Evolutionary conservation across 2,797 vertebrate species (phyloP).

Genomic region (Thaleichthys pacificus): DNA sequence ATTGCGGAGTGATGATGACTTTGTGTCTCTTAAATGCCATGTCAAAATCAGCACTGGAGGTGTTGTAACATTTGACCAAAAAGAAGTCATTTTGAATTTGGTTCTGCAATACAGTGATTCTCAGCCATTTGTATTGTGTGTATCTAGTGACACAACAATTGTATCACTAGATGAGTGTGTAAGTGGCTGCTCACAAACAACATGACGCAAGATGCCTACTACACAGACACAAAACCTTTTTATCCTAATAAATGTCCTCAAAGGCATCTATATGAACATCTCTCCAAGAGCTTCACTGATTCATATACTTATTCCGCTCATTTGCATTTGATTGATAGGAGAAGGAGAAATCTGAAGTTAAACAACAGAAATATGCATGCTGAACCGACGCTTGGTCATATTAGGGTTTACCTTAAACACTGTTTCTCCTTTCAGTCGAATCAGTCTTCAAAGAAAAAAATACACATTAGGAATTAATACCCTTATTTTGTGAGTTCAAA

Average conservation of each 20-base stretch:
- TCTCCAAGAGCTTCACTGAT: conserved; percentile 36
- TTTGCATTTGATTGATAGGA: conserved; percentile 41
- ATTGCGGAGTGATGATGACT: no score
- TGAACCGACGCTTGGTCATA: conserved; percentile 14
- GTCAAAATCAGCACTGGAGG: no score
- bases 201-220: neutral
- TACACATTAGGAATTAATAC: conserved; percentile 40
- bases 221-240: neutral
- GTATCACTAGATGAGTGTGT: neutral
- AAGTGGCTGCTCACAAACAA: neutral
- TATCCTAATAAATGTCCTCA: conserved; percentile 14
- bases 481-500: conserved; percentile 39
- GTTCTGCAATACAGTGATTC: no score
- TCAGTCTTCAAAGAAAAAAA: conserved; percentile 45
- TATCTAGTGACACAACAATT: neutral
- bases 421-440: conserved; percentile 43
- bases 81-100: no score
- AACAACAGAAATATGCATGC: conserved; percentile 33
- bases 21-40: no score
- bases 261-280: conserved; percentile 17
- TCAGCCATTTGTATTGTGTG: no score
- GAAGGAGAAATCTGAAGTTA: conserved; percentile 35
- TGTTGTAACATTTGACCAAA: no score
- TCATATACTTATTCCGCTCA: conserved; percentile 37
- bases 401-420: conserved; percentile 21